Evolutionary conservation across 2,113 vertebrate species (phyloP).

Genomic region (Ophiodon elongatus): DNA sequence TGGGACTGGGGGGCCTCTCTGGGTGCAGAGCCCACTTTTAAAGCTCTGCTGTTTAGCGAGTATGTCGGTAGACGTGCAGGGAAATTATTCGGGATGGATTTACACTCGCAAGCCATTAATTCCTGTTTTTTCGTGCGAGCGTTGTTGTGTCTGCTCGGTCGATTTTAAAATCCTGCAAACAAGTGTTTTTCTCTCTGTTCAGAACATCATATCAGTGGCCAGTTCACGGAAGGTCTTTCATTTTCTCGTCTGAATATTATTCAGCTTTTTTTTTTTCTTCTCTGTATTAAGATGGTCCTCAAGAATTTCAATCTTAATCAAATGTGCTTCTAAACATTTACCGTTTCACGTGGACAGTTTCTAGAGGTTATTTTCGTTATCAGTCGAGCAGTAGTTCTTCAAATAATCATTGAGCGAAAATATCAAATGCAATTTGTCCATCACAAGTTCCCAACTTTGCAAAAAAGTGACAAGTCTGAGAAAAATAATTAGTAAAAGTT

Average conservation of each 20-base stretch:
- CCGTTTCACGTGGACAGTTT: neutral
- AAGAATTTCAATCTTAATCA: neutral
- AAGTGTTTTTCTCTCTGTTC: too few species aligned
- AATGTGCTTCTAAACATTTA: neutral
- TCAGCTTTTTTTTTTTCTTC: neutral
- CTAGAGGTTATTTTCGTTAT: neutral
- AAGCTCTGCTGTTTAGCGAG: constrained; percentile 26
- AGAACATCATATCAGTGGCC: neutral
- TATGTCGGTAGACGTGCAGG: constrained; percentile 19
- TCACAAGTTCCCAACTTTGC: neutral
- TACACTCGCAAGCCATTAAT: neutral
- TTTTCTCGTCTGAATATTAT: neutral
- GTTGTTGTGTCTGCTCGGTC: neutral
- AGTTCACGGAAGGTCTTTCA: neutral
- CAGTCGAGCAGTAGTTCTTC: neutral
- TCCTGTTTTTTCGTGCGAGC: neutral
- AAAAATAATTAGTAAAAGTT: too few species aligned
- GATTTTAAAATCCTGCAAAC: neutral
- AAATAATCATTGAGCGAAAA: neutral
- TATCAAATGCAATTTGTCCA: neutral
- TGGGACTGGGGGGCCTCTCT: neutral
- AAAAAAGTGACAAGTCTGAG: neutral
- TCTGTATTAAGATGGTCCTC: neutral
- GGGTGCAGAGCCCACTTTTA: constrained; percentile 1
- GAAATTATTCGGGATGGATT: constrained; percentile 14